Evolutionary conservation across 2,888 invertebrate genomes (phyloP).

Genomic region (Liodrosophila aerea): DNA sequence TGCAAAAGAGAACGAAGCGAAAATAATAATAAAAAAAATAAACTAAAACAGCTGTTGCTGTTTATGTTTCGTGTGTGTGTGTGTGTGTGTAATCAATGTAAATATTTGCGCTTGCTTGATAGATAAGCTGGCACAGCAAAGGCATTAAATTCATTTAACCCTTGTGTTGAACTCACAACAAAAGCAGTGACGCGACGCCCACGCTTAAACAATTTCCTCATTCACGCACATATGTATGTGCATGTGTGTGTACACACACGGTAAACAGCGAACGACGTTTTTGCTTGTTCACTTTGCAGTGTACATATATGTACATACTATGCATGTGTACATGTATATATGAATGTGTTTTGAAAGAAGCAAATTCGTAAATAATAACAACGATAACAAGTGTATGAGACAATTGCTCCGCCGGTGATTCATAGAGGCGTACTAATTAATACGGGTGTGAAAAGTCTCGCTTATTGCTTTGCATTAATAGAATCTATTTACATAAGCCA

Average conservation of each 20-base stretch:
- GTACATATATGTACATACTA: constrained; percentile 33
- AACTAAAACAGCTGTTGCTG: constrained; percentile 59
- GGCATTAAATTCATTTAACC: constrained; percentile 42
- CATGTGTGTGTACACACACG: constrained; percentile 1
- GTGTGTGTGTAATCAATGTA: constrained; percentile 28
- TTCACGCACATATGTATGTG: not conserved
- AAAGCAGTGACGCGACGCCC: constrained; percentile 25
- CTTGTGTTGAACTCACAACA: constrained; percentile 34
- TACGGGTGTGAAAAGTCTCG: constrained; percentile 12
- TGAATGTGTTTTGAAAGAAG: constrained; percentile 25
- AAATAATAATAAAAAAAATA: constrained; percentile 13
- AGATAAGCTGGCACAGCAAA: constrained; percentile 35
- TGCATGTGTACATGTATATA: no score
- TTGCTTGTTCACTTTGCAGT: constrained; percentile 59
- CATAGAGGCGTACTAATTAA: constrained; percentile 47
- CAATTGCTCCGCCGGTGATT: constrained; percentile 40
- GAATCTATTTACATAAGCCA: no score
- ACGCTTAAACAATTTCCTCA: constrained; percentile 28
- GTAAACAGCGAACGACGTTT: constrained; percentile 25
- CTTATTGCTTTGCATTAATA: not conserved
- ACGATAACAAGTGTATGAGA: constrained; percentile 35
- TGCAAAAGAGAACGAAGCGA: constrained; percentile 11
- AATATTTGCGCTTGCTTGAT: constrained; percentile 42
- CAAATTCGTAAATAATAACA: constrained; percentile 11
- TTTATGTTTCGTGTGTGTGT: constrained; percentile 5